A percentile compares a stretch with the other conserved stretches of the same genome.
Conservation (phyloP, 1,140 invertebrate genomes). For the Chironomus tepperi region DNA sequence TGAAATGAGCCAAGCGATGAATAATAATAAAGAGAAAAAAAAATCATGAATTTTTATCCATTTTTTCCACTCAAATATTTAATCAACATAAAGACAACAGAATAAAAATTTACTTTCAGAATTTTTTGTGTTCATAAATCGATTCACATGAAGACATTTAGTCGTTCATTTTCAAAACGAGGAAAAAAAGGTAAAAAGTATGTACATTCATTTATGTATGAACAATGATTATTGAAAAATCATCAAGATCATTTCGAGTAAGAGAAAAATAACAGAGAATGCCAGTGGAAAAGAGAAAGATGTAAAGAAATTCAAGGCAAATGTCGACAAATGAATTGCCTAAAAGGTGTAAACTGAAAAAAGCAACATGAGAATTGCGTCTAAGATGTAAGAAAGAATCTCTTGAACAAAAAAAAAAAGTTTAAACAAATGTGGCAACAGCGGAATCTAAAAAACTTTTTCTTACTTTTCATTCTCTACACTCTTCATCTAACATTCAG, state of each 20-base stretch:
- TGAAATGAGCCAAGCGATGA: no score
- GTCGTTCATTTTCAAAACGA: no score
- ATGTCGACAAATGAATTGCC: background rate
- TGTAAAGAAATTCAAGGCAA: background rate
- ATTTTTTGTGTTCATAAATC: no score
- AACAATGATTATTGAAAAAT: slow-evolving; percentile 6
- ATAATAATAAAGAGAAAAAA: no score
- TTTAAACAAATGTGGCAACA: slow-evolving; percentile 11
- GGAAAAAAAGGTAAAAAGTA: no score
- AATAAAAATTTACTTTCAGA: no score
- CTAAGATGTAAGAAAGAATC: no score
- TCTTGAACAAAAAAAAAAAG: background rate
- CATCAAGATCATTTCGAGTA: background rate
- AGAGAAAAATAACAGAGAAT: background rate
- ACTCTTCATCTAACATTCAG: no score
- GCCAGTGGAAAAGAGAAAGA: background rate
- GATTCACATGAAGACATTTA: no score
- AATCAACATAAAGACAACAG: no score
- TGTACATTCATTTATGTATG: background rate
- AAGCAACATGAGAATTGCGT: background rate
- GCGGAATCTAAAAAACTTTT: background rate
- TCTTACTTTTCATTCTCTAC: background rate
- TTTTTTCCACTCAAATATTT: no score
- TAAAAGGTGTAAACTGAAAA: slow-evolving; percentile 7
- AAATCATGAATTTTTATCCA: no score